A percentile compares a stretch with the other conserved stretches of the same genome.
Evolutionary conservation across 2,888 invertebrate genomes (phyloP).

Genomic region (Amorpha juglandis): DNA sequence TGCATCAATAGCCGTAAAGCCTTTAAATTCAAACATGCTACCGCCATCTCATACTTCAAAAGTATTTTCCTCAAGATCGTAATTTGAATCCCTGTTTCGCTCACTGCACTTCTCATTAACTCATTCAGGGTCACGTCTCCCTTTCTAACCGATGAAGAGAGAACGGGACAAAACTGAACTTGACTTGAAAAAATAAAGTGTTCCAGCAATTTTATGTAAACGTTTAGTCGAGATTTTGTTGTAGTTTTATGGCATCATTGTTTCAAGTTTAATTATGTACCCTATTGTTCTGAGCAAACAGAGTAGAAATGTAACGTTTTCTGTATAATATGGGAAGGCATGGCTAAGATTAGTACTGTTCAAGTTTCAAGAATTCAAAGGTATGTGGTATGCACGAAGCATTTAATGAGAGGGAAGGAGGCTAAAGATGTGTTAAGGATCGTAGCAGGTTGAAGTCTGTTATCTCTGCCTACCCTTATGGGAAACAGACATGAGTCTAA

Average conservation of each 20-base stretch:
- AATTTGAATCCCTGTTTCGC: slow-evolving; percentile 14
- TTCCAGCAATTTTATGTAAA: slow-evolving; percentile 19
- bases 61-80: slow-evolving; percentile 12
- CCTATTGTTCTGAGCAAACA: slow-evolving; percentile 7
- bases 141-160: not conserved
- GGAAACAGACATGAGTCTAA: too few species aligned
- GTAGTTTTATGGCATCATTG: slow-evolving; percentile 19
- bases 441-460: too few species aligned
- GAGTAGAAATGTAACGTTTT: slow-evolving; percentile 9
- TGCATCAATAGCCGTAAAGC: not conserved
- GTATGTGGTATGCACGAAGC: too few species aligned
- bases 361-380: too few species aligned
- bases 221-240: slow-evolving; percentile 17
- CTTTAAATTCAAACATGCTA: slow-evolving; percentile 5
- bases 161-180: slow-evolving; percentile 5
- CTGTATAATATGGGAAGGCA: not conserved
- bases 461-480: too few species aligned
- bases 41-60: not conserved
- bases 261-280: slow-evolving; percentile 15
- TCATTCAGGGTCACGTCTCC: not conserved
- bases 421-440: too few species aligned
- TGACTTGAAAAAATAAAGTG: slow-evolving; percentile 6
- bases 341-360: not conserved
- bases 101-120: slow-evolving; percentile 17
- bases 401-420: too few species aligned